These are phyloP conservation scores for Cricetomys ansorgei DNA, from an alignment of 2,113 vertebrate genomes.

Conservation along the genomic window DNA sequence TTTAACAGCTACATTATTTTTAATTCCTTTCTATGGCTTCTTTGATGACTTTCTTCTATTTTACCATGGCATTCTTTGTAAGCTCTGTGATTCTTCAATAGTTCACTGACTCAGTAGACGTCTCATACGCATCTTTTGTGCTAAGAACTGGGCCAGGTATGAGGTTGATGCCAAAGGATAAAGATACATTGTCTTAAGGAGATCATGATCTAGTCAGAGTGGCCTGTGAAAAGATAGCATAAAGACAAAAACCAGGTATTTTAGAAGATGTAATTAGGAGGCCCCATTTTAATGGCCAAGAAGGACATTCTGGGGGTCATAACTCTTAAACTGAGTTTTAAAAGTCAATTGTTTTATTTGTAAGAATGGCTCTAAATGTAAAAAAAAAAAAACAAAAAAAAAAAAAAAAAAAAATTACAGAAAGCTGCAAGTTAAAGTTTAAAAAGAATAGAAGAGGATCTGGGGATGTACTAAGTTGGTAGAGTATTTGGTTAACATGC, in stretches of 20 bases:
- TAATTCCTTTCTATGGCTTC: neutral
- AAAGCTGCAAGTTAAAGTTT: neutral
- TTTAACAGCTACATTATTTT: constrained; percentile 49
- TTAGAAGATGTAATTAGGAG: neutral
- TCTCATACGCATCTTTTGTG: neutral
- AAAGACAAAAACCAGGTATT: constrained; percentile 14
- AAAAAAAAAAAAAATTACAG: neutral
- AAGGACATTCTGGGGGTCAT: neutral
- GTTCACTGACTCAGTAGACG: neutral
- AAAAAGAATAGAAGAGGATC: neutral
- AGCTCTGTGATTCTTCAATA: neutral
- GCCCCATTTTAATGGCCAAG: neutral
- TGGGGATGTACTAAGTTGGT: neutral
- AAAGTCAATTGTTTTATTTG: neutral
- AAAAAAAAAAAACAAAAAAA: neutral
- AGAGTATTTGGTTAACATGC: neutral
- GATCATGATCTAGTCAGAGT: neutral
- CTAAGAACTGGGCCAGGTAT: neutral
- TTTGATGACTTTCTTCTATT: constrained; percentile 1
- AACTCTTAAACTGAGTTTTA: neutral
- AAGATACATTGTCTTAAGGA: neutral
- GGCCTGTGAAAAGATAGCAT: neutral
- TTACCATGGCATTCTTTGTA: neutral
- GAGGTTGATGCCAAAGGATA: neutral
- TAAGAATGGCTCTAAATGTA: neutral